phyloP scores from a whole-genome alignment of 2,888 invertebrate genomes.

The Tipula helvola region DNA sequence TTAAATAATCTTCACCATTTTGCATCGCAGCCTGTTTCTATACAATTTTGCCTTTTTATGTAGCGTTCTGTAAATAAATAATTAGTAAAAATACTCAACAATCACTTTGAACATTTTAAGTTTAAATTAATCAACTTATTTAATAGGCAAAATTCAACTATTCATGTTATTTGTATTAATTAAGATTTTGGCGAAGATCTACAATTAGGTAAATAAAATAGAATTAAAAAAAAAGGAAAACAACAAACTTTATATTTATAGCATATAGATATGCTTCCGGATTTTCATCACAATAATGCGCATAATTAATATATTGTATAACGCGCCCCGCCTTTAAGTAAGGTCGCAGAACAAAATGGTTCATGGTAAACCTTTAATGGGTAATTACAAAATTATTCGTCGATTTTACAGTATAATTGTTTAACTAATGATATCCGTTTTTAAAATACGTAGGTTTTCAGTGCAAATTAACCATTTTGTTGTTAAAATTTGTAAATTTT shows the following conservation, averaged over 20 bases:
- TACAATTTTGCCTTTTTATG: no score
- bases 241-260: not conserved
- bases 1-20: not conserved
- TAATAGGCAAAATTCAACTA: not conserved
- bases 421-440: no score
- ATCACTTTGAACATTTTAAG: not conserved
- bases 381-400: not conserved
- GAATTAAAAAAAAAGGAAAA: not conserved
- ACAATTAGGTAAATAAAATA: not conserved
- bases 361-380: not conserved
- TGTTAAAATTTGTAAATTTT: not conserved
- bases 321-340: not conserved
- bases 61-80: not conserved
- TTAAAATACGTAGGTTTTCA: no score
- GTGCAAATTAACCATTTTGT: not conserved
- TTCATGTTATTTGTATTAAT: not conserved
- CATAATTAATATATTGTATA: not conserved
- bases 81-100: not conserved
- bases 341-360: not conserved
- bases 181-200: not conserved
- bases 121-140: not conserved
- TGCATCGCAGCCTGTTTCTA: not conserved
- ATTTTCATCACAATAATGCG: not conserved
- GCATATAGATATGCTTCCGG: not conserved
- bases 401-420: not conserved